Evolutionary conservation across 1,140 invertebrate genomes (phyloP).

Genomic region (Melipona quadrifasciata): DNA sequence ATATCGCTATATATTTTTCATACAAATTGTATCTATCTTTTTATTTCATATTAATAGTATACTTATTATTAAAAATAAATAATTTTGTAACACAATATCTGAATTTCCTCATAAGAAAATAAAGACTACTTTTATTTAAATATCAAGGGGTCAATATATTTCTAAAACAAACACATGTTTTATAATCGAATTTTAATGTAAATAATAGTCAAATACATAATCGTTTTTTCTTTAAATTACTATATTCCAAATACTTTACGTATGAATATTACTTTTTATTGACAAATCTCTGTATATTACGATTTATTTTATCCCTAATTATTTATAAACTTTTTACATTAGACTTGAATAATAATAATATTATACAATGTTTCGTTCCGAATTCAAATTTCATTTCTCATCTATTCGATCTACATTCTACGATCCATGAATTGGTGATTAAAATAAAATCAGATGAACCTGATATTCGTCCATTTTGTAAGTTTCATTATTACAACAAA

Average conservation of each 20-base stretch:
- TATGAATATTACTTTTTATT: constrained; percentile 52
- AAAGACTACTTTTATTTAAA: background rate
- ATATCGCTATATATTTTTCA: background rate
- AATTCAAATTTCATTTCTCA: background rate
- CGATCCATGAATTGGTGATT: constrained; percentile 11
- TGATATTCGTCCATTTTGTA: background rate
- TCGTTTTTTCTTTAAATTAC: constrained; percentile 31
- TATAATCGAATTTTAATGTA: constrained; percentile 42
- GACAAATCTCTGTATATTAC: constrained; percentile 52
- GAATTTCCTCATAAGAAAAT: background rate
- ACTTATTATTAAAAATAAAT: background rate
- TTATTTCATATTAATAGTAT: background rate
- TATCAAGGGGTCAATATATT: background rate
- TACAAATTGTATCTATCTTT: too few species aligned
- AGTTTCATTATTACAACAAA: constrained; percentile 41
- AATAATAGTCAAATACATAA: constrained; percentile 36
- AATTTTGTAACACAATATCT: background rate
- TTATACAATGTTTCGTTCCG: constrained; percentile 41
- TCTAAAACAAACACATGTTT: background rate
- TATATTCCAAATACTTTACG: constrained; percentile 24
- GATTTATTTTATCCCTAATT: constrained; percentile 41
- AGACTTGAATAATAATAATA: constrained; percentile 41
- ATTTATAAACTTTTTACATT: constrained; percentile 56
- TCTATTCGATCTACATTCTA: constrained; percentile 21
- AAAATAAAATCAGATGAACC: constrained; percentile 23